These are phyloP conservation scores for Atethmia centrago DNA, from an alignment of 2,888 invertebrate species.

Conservation along the genomic window DNA sequence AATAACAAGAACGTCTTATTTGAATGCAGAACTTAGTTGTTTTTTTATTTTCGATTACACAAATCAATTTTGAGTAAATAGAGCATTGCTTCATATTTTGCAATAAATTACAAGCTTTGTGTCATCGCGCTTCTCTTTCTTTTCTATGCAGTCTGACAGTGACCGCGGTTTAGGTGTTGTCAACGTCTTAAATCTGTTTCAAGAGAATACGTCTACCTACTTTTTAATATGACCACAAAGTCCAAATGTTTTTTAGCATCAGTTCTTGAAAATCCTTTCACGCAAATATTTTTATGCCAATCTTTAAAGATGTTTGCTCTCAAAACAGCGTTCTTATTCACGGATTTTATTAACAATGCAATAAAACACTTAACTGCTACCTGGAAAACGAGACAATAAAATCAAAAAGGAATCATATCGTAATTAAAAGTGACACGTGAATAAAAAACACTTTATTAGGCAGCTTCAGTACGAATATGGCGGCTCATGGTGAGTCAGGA, in stretches of 20 bases:
- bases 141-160: too few species aligned
- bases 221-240: slow-evolving; percentile 37
- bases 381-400: slow-evolving; percentile 67
- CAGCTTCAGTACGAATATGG: slow-evolving; percentile 69
- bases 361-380: slow-evolving; percentile 66
- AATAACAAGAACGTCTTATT: too few species aligned
- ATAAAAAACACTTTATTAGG: slow-evolving; percentile 81
- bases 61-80: too few species aligned
- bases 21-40: too few species aligned
- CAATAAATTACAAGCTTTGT: too few species aligned
- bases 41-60: too few species aligned
- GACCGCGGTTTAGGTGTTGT: too few species aligned
- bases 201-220: background rate
- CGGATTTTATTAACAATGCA: slow-evolving; percentile 58
- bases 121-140: too few species aligned
- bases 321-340: slow-evolving; percentile 44
- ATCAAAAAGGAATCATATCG: slow-evolving; percentile 73
- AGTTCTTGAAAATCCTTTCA: slow-evolving; percentile 41
- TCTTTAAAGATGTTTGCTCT: slow-evolving; percentile 49
- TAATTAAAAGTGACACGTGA: slow-evolving; percentile 82
- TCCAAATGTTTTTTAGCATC: slow-evolving; percentile 37
- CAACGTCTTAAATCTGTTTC: background rate
- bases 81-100: too few species aligned
- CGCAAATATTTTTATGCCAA: slow-evolving; percentile 38
- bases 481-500: slow-evolving; percentile 79